A percentile compares a stretch with the other conserved stretches of the same genome.
Conservation (phyloP, 2,888 invertebrate species). For the Unio delphinus region DNA sequence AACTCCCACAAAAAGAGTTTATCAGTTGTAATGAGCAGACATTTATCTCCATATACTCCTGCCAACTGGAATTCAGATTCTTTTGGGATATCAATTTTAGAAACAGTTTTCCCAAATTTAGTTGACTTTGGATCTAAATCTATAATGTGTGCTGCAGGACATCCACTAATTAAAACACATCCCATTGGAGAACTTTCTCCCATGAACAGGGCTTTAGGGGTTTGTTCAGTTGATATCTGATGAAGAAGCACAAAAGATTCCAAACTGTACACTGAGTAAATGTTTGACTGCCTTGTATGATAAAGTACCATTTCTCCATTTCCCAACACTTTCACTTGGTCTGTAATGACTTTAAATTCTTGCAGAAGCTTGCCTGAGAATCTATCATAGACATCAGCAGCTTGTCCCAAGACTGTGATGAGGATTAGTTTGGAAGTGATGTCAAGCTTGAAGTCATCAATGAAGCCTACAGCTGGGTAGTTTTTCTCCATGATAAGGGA, state of each 20-base stretch:
- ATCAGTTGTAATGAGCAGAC: constrained; percentile 30
- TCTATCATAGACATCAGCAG: constrained; percentile 35
- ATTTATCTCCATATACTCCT: constrained; percentile 14
- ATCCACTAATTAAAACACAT: constrained; percentile 25
- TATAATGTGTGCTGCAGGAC: constrained; percentile 19
- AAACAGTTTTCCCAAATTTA: constrained; percentile 23
- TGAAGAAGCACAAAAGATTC: constrained; percentile 25
- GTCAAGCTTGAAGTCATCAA: constrained; percentile 39
- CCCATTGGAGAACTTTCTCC: constrained; percentile 8
- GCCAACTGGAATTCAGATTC: constrained; percentile 19
- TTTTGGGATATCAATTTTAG: constrained; percentile 12
- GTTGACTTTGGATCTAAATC: constrained; percentile 18
- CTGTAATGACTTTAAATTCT: constrained; percentile 35
- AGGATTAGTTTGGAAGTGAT: constrained; percentile 31
- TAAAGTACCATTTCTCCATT: constrained; percentile 29
- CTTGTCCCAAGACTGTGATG: constrained; percentile 26
- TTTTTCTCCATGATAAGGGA: constrained; percentile 37
- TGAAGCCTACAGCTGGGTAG: constrained; percentile 44
- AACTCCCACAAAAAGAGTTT: constrained; percentile 36
- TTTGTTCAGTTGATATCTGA: constrained; percentile 21
- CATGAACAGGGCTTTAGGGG: constrained; percentile 17
- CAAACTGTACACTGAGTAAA: constrained; percentile 26
- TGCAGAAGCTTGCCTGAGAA: constrained; percentile 34
- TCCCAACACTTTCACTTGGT: constrained; percentile 28
- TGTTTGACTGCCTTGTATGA: constrained; percentile 36